phyloP scores from a whole-genome alignment of 2,888 invertebrate species.

The Diachrysia chrysitis region DNA sequence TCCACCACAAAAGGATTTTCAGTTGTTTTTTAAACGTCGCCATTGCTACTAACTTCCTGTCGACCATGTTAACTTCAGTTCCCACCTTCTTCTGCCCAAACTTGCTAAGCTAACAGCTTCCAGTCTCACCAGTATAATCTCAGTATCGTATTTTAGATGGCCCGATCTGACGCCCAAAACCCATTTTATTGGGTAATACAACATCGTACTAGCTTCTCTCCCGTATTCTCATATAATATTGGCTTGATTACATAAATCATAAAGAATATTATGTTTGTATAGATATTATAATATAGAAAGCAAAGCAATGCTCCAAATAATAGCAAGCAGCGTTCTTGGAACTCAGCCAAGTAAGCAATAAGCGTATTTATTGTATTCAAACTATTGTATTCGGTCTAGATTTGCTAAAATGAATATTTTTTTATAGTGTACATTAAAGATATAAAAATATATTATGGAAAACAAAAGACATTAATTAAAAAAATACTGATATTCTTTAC shows the following conservation, averaged over 20 bases:
- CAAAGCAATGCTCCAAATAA: constrained; percentile 29
- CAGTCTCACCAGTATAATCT: too few relatives aligned
- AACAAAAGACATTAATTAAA: not conserved
- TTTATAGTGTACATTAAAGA: not conserved
- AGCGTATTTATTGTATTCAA: constrained; percentile 33
- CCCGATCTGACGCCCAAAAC: too few relatives aligned
- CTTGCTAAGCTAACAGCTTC: too few relatives aligned
- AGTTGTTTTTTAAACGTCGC: too few relatives aligned
- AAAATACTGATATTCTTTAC: too few relatives aligned
- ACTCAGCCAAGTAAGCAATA: constrained; percentile 34
- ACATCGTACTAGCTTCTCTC: too few relatives aligned
- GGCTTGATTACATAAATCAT: constrained; percentile 31
- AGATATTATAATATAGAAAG: constrained; percentile 11
- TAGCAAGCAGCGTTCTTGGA: constrained; percentile 24
- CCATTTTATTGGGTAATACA: too few relatives aligned
- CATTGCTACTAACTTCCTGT: too few relatives aligned
- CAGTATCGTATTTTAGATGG: too few relatives aligned
- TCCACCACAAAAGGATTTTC: too few relatives aligned
- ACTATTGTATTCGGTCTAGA: constrained; percentile 26
- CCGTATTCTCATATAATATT: not conserved
- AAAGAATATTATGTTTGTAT: constrained; percentile 19
- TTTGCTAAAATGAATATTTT: not conserved
- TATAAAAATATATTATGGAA: not conserved
- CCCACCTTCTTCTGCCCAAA: too few relatives aligned
- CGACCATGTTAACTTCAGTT: too few relatives aligned